A percentile compares a stretch with the other conserved stretches of the same genome.
Conservation (phyloP, 2,888 invertebrate species). For the Melanophora roralis region DNA sequence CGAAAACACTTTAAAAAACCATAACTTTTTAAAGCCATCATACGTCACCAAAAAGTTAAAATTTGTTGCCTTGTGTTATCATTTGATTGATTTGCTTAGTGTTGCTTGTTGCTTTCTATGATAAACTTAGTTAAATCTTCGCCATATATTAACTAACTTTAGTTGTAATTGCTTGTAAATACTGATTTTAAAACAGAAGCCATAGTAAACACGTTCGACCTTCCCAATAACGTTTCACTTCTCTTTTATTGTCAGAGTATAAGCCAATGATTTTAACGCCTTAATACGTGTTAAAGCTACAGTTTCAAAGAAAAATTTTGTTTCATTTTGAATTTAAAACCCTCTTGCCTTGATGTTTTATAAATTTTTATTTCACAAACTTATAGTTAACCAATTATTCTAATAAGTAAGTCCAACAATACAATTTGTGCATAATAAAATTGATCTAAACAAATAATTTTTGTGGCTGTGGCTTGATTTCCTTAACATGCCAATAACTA, state of each 20-base stretch:
- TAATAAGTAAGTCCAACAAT: neutral
- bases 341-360: too few relatives aligned
- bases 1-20: too few relatives aligned
- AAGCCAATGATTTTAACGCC: neutral
- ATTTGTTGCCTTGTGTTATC: too few relatives aligned
- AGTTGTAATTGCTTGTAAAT: neutral
- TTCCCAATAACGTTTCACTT: slow-evolving; percentile 11
- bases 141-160: too few relatives aligned
- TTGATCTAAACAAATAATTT: slow-evolving; percentile 20
- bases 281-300: neutral
- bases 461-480: slow-evolving; percentile 53
- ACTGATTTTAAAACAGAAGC: slow-evolving; percentile 7
- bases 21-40: too few relatives aligned
- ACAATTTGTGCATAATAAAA: slow-evolving; percentile 24
- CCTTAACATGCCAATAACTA: slow-evolving; percentile 41
- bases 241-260: slow-evolving; percentile 17
- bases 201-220: slow-evolving; percentile 49
- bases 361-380: too few relatives aligned
- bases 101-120: too few relatives aligned
- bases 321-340: neutral
- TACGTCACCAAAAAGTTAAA: too few relatives aligned
- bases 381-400: too few relatives aligned
- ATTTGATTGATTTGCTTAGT: too few relatives aligned
- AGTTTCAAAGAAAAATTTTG: neutral
- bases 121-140: too few relatives aligned